Conservation (phyloP, 2,113 vertebrate species). For the Callorhinus ursinus region DNA sequence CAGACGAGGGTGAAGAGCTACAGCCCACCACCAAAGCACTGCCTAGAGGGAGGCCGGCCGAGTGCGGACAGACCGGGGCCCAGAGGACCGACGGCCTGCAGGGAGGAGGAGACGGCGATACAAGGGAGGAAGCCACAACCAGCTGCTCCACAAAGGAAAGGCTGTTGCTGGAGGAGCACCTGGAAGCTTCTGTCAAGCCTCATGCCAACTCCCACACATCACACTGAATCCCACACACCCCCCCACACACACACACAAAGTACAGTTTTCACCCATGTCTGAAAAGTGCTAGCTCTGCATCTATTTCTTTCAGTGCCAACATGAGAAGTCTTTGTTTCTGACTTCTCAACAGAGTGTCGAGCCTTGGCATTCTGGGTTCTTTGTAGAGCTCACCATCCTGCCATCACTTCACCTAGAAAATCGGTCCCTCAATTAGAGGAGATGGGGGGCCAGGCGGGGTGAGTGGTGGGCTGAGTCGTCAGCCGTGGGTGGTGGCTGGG, state of each 20-base stretch:
- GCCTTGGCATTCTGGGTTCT: not conserved
- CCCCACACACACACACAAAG: no score
- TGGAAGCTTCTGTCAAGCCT: rapidly evolving
- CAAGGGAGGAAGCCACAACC: not conserved
- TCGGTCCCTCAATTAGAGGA: not conserved
- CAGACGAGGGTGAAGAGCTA: not conserved
- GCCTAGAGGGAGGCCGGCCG: rapidly evolving
- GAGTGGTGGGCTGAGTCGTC: not conserved
- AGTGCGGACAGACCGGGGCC: not conserved
- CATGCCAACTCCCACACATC: not conserved
- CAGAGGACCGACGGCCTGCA: no score
- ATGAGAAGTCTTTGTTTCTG: not conserved
- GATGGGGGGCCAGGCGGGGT: not conserved
- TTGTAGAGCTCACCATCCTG: rapidly evolving
- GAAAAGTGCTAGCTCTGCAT: not conserved
- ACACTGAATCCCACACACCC: rapidly evolving
- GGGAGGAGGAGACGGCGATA: not conserved
- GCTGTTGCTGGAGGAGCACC: rapidly evolving
- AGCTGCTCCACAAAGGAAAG: not conserved
- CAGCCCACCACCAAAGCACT: not conserved
- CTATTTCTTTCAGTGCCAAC: not conserved
- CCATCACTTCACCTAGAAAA: not conserved
- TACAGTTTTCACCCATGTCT: no score
- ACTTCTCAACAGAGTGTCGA: not conserved
- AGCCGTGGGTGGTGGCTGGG: no score